Evolutionary conservation across 2,797 vertebrate genomes (phyloP).

Genomic region (Hemitrygon akajei): DNA sequence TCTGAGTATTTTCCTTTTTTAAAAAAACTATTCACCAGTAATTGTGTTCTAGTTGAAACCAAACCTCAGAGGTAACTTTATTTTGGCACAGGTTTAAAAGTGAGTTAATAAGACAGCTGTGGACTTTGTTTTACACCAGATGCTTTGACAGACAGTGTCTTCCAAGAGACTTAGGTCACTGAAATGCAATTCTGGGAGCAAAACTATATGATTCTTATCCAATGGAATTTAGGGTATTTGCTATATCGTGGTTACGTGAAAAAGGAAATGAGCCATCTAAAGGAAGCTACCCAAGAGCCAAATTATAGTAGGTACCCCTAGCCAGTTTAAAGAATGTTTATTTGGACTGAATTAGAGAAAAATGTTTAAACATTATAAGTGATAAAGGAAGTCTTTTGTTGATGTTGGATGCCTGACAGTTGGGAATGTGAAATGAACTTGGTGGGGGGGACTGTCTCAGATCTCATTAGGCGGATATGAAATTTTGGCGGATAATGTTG

Average conservation of each 20-base stretch:
- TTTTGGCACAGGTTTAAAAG: neutral
- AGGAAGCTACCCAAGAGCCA: conserved; percentile 3
- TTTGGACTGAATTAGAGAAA: conserved; percentile 1
- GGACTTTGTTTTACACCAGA: neutral
- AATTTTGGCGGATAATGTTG: neutral
- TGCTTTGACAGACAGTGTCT: neutral
- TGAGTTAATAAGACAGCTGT: neutral
- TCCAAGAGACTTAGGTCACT: neutral
- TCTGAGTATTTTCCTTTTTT: neutral
- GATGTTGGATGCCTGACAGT: conserved; percentile 21
- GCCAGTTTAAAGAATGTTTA: neutral
- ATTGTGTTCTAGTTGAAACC: conserved; percentile 6
- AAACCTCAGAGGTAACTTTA: neutral
- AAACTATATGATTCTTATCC: neutral
- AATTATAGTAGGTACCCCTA: neutral
- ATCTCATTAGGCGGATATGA: neutral
- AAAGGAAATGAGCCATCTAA: conserved; percentile 26
- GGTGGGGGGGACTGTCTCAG: neutral
- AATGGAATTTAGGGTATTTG: neutral
- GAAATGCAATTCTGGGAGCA: neutral
- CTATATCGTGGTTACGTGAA: neutral
- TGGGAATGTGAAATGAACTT: neutral
- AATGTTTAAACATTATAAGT: neutral
- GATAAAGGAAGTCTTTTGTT: conserved; percentile 16
- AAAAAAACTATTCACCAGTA: neutral